These are phyloP conservation scores for Tupiocoris notatus DNA, from an alignment of 2,888 invertebrate genomes.

Conservation along the genomic window DNA sequence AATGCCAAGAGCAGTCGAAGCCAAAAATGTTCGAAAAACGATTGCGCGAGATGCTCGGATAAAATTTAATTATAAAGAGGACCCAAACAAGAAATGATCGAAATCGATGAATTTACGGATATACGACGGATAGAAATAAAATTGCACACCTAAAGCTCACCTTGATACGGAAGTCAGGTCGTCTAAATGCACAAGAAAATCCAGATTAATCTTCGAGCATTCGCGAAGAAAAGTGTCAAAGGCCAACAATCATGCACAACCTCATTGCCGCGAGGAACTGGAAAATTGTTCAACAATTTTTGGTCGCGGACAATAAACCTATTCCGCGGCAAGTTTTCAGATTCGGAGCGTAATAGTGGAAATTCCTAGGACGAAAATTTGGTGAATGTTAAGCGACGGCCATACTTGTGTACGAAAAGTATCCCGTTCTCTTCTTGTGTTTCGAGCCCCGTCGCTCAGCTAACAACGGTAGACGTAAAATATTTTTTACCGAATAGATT, in stretches of 20 bases:
- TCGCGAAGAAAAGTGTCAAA: too few relatives aligned
- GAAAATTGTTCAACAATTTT: too few relatives aligned
- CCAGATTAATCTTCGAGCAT: not conserved
- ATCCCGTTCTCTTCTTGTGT: too few relatives aligned
- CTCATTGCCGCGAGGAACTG: too few relatives aligned
- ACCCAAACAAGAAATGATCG: too few relatives aligned
- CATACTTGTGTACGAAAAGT: conserved; percentile 44
- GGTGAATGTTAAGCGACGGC: conserved; percentile 42
- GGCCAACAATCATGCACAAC: too few relatives aligned
- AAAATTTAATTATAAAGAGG: not conserved
- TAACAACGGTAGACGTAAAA: not conserved
- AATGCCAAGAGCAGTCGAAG: conserved; percentile 16
- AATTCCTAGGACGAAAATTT: not conserved
- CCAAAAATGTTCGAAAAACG: conserved; percentile 1
- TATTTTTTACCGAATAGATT: too few relatives aligned
- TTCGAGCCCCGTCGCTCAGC: not conserved
- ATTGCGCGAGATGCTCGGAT: not conserved
- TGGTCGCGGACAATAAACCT: too few relatives aligned
- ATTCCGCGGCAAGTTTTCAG: not conserved
- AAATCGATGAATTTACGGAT: too few relatives aligned
- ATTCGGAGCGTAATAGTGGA: not conserved
- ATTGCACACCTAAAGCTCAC: too few relatives aligned
- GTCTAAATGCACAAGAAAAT: not conserved
- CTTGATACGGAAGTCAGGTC: not conserved
- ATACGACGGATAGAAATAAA: too few relatives aligned